These are phyloP conservation scores for Acanthosepion pharaonis DNA, from an alignment of 2,888 invertebrate species.

Conservation along the genomic window DNA sequence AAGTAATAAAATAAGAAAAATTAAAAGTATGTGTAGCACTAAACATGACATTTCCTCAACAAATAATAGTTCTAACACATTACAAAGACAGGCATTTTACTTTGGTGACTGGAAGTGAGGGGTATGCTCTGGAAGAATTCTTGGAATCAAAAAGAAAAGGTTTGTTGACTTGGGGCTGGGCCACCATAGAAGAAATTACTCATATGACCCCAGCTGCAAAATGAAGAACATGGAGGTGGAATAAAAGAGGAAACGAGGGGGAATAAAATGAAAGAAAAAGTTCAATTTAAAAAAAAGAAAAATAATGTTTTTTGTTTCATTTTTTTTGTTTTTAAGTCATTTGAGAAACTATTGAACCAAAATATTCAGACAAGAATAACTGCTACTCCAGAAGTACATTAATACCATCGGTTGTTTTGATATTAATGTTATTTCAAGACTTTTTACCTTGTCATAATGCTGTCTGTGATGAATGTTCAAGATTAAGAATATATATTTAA, in stretches of 20 bases:
- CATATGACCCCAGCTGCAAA: not conserved
- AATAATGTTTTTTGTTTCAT: too few relatives aligned
- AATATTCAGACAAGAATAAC: too few relatives aligned
- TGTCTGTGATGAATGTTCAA: too few relatives aligned
- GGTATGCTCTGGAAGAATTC: not conserved
- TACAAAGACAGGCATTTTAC: constrained; percentile 21
- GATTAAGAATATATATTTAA: too few relatives aligned
- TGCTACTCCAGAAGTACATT: too few relatives aligned
- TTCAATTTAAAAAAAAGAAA: not conserved
- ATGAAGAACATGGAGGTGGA: not conserved
- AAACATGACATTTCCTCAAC: constrained; percentile 1
- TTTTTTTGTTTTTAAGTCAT: too few relatives aligned
- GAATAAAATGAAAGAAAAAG: not conserved
- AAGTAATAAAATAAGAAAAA: not conserved
- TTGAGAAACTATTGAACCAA: too few relatives aligned
- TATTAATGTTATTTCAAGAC: too few relatives aligned
- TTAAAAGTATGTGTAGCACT: not conserved
- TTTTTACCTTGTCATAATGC: too few relatives aligned
- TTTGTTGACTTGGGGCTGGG: constrained; percentile 22
- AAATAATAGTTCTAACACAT: constrained; percentile 33
- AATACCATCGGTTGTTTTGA: too few relatives aligned
- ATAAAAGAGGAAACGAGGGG: not conserved
- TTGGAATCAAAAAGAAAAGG: constrained; percentile 20
- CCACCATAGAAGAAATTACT: constrained; percentile 33
- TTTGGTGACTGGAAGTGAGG: not conserved